A percentile compares a stretch with the other conserved stretches of the same genome.
phyloP scores from a whole-genome alignment of 2,888 invertebrate species.

The Athalia rosae region DNA sequence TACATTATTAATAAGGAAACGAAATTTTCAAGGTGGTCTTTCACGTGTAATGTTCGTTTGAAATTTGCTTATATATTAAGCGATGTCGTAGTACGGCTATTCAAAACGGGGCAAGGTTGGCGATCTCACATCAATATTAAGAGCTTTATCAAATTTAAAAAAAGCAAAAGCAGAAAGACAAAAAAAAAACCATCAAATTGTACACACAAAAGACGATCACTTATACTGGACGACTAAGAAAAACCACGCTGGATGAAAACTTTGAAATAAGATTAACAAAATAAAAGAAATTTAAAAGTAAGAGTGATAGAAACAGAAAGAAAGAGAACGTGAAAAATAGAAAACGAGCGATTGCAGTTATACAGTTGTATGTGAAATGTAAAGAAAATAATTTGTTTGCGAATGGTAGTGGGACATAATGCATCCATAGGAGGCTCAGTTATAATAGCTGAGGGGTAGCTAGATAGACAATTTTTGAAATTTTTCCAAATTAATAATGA shows the following conservation, averaged over 20 bases:
- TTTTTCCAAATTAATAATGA: slow-evolving; percentile 55
- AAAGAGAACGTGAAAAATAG: slow-evolving; percentile 15
- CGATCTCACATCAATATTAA: not conserved
- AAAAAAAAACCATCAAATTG: not conserved
- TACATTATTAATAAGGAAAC: too few relatives aligned
- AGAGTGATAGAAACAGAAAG: not conserved
- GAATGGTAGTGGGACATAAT: slow-evolving; percentile 26
- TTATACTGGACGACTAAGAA: too few relatives aligned
- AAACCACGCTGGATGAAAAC: too few relatives aligned
- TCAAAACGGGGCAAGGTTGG: slow-evolving; percentile 1
- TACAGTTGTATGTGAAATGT: slow-evolving; percentile 60
- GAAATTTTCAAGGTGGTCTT: slow-evolving; percentile 26
- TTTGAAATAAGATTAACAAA: too few relatives aligned
- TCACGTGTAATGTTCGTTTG: slow-evolving; percentile 2
- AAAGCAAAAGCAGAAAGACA: not conserved
- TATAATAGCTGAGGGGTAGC: slow-evolving; percentile 55
- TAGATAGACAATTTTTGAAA: slow-evolving; percentile 68
- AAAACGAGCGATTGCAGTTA: slow-evolving; percentile 50
- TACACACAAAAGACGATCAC: too few relatives aligned
- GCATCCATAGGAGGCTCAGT: too few relatives aligned
- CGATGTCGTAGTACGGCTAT: slow-evolving; percentile 6
- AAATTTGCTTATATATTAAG: not conserved
- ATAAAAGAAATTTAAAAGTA: too few relatives aligned
- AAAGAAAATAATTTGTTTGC: slow-evolving; percentile 44
- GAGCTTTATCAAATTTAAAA: not conserved